Evolutionary conservation across 1,140 invertebrate species (phyloP), one percentile per base, ranked within the genome.

Genomic region (Ceratina australensis): DNA sequence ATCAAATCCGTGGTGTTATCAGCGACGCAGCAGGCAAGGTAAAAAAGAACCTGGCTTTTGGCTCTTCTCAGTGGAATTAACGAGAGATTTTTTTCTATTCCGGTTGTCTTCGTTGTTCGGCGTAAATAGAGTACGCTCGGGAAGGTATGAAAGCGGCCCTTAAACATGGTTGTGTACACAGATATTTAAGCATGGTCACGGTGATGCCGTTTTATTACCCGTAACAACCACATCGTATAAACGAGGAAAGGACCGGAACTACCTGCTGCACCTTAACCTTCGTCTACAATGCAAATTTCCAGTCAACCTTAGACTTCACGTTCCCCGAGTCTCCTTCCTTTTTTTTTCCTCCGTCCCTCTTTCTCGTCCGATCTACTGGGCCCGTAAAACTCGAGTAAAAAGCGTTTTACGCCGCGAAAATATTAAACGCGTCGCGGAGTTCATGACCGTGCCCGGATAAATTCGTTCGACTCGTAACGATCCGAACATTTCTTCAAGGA

Each of bases 161-260:
- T 49, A 57, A 71, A 57, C 64, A 56, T 72, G 67, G 18, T 59
- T 49, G 15, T 59, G 76, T 75, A 61, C 69, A 59, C 69, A 72
- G 54, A 42, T 50, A 64, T 83, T 86, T 79, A 77, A 79, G 68
- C 72, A 77, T 73, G 82, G 79, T 83, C 66, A 78, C 78, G 85
- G 86, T 81, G 57, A 71, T 77, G 66, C 49, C 72, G 71, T 84
- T 87, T 88, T 85, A 86, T 85, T 85, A 68, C 66, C 81, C 79
- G 72, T 73, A 83, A 81, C 84, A 81, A 79, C 79, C 82, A 20
- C 80, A 75, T 76, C 71, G 76, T 65, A 57, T 81, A 81, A 83
- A 75, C 79, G 72, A 68, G 80, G 49, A 60, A 57, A 83, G 57
- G 60, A 56, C 12, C 63, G 65, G 56, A 65, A 68, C 80, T 82